Evolutionary conservation across 2,888 invertebrate species (phyloP), one percentile per base, ranked within the genome.

Genomic region (Helicoverpa assulta): DNA sequence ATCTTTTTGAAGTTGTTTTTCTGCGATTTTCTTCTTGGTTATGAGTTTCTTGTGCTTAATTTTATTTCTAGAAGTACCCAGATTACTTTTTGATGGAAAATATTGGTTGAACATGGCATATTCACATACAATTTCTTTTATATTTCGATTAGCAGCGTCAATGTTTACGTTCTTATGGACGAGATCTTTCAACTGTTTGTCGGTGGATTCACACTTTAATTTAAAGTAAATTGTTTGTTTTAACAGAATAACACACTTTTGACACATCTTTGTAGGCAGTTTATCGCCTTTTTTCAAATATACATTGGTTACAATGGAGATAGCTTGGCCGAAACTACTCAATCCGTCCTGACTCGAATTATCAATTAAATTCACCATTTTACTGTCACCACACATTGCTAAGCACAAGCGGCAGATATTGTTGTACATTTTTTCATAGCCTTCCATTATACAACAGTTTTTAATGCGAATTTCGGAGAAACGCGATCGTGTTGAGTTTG

Each of bases 331-430:
- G 53, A 89, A 93, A 60, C 83, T 84, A 86, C 90, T 94, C 0
- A 93, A 76, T 7, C 89, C 89, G 5, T 90, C 87, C 60, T 80
- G 79, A 19, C 71, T 84, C 1, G 85, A 81, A 73, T 87, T 83
- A 80, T 94, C 91, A 73, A 85, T 81, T 73, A 95, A 87, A 76
- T 86, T 81, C 21, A 92, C 88, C 90, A 92, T 92, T 57, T 87
- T 89, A 60, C 89, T 84, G 33, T 50, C 71, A 40, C 85, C 86
- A 37, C 74, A 83, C 52, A 83, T 85, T 55, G 86, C 84, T 76
- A 95, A 87, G 84, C 95, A 95, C 57, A 94, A 67, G 18, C 95
- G 88, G 73, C 95, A 95, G 58, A 94, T 88, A 37, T 83, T 86
- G 73, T 90, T 87, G 59, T 86, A 93, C 3, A 89, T 84, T 70